Evolutionary conservation across 2,797 vertebrate genomes (phyloP), one percentile per base, ranked within the genome.

Genomic region (Propithecus deckenii): DNA sequence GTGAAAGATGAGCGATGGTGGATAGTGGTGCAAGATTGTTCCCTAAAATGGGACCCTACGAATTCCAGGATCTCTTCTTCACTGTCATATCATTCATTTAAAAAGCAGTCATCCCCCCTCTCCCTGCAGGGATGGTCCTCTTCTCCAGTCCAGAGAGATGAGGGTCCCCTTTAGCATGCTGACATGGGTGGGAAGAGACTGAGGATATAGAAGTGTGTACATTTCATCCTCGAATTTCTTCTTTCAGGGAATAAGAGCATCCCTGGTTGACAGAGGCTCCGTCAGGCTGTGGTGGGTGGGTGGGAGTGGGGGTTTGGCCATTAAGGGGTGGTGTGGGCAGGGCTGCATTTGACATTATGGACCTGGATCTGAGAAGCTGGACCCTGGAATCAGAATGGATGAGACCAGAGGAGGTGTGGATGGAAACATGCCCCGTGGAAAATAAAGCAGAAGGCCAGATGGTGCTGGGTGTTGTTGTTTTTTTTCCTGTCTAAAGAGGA

Each of bases 361-460:
- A 94, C 83, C 30, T 22, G 80, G 79, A 94, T 61, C 89, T 89
- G 88, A 95, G 65, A 94, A 89, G 25, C 28, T 79, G 86, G 50
- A 75, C 25, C 23, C 59, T 80, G 69, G 61, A 93, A 63, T 85
- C 86, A 75, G 41, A 69, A 41, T 4, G 91, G 52, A 63, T 89
- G n/a, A 79, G 67, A 79, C n/a, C 74, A 91, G 87, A 92, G 85
- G 30, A 86, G 50, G 55, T 86, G 52, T 59, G 65, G 65, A 65
- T 86, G 35, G 89, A 96, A 94, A 48, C 15, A 81, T 75, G 89
- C 41, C 52, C 43, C 52, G 9, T 93, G 94, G 84, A 74, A 81
- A 97, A 97, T 97, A 97, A 98, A 97, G 85, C 23, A 30, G 86
- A 59, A 94, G 93, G 69, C 50, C n/a, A 41, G 74, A 84, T 76